These are phyloP conservation scores for Melanaphis sacchari DNA, from an alignment of 1,140 invertebrate genomes.

Conservation along the genomic window DNA sequence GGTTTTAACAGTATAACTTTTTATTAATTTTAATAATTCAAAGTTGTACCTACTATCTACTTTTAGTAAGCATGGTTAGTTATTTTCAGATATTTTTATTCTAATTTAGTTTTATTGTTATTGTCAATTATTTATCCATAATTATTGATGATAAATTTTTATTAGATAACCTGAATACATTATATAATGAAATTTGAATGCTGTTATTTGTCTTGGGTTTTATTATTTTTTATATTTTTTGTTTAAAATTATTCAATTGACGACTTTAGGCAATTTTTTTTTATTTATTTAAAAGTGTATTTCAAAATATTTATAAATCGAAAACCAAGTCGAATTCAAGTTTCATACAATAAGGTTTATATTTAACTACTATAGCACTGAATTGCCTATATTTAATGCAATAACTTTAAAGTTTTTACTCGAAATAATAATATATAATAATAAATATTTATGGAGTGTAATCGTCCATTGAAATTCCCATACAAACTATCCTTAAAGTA, in stretches of 20 bases:
- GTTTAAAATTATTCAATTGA: not conserved
- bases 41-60: no score
- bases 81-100: no score
- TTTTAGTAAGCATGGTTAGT: no score
- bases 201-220: not conserved
- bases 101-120: no score
- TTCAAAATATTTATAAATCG: not conserved
- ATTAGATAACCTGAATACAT: not conserved
- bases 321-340: not conserved
- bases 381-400: not conserved
- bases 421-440: not conserved
- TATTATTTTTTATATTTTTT: not conserved
- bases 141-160: not conserved
- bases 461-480: not conserved
- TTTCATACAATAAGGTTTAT: not conserved
- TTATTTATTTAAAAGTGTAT: not conserved
- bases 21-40: not conserved
- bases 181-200: not conserved
- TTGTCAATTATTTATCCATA: not conserved
- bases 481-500: not conserved
- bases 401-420: not conserved
- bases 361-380: not conserved
- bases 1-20: not conserved
- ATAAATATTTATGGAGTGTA: not conserved
- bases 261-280: no score